Conservation (phyloP, 2,113 vertebrate species). For the Callipepla californica region DNA sequence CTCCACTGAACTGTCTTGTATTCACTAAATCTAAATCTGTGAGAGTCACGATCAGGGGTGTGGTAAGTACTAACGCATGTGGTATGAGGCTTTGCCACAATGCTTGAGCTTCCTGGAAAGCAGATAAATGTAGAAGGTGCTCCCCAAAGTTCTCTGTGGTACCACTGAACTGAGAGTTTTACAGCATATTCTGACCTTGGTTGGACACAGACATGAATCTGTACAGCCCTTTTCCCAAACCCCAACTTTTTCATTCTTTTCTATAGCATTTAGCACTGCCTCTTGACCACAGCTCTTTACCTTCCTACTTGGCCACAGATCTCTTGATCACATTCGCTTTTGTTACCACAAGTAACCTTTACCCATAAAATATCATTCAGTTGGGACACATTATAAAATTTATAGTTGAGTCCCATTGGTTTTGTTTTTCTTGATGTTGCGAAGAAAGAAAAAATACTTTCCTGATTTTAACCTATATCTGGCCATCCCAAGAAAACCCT, state of each 20-base stretch:
- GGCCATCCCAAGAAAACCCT: not conserved
- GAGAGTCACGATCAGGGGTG: not conserved
- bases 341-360: not conserved
- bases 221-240: not conserved
- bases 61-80: not conserved
- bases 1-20: not conserved
- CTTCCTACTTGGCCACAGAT: not conserved
- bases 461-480: not conserved
- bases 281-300: not conserved
- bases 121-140: not conserved
- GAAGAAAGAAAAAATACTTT: not conserved
- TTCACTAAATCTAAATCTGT: conserved; percentile 37
- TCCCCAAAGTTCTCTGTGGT: not conserved
- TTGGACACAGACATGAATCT: not conserved
- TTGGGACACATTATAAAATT: not conserved
- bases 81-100: not conserved
- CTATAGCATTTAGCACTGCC: not conserved
- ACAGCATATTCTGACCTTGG: not conserved
- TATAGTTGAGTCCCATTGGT: not conserved
- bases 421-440: not conserved
- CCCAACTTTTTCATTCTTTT: not conserved
- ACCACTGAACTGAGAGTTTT: not conserved
- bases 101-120: not conserved
- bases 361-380: not conserved
- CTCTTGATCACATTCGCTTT: not conserved